Percentiles rank a stretch among this genome's conserved stretches.
phyloP scores from a whole-genome alignment of 2,797 vertebrate genomes.

The Delichon dasypus region DNA sequence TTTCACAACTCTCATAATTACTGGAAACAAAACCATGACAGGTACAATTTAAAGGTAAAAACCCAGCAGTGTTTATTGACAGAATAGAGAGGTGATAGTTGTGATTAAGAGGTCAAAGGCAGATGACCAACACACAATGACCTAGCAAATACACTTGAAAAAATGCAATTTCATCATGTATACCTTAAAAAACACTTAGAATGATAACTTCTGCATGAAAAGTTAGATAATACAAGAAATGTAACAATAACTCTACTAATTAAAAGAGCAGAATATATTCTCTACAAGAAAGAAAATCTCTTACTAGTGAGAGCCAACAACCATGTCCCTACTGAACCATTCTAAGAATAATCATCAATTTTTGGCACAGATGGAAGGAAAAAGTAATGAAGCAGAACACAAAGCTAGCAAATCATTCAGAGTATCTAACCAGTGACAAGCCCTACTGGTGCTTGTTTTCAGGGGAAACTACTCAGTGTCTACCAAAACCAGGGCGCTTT shows the following conservation, averaged over 20 bases:
- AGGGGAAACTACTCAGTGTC: not conserved
- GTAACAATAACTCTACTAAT: not conserved
- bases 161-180: not conserved
- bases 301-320: not conserved
- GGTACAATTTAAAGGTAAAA: slow-evolving; percentile 22
- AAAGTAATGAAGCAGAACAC: slow-evolving; percentile 22
- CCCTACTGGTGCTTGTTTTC: not conserved
- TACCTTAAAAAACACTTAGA: not conserved
- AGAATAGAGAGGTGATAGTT: not conserved
- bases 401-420: slow-evolving; percentile 28
- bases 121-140: not conserved
- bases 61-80: not conserved
- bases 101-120: not conserved
- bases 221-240: not conserved
- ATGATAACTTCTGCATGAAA: not conserved
- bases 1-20: slow-evolving; percentile 7
- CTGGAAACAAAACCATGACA: slow-evolving; percentile 12
- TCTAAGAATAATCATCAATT: slow-evolving; percentile 36
- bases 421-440: slow-evolving; percentile 22
- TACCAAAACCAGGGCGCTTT: not conserved
- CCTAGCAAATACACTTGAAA: not conserved
- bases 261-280: not conserved
- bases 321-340: not conserved
- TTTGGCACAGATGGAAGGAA: slow-evolving; percentile 26
- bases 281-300: not conserved